Evolutionary conservation across 1,140 invertebrate species (phyloP).

Genomic region (Macrobrachium rosenbergii): DNA sequence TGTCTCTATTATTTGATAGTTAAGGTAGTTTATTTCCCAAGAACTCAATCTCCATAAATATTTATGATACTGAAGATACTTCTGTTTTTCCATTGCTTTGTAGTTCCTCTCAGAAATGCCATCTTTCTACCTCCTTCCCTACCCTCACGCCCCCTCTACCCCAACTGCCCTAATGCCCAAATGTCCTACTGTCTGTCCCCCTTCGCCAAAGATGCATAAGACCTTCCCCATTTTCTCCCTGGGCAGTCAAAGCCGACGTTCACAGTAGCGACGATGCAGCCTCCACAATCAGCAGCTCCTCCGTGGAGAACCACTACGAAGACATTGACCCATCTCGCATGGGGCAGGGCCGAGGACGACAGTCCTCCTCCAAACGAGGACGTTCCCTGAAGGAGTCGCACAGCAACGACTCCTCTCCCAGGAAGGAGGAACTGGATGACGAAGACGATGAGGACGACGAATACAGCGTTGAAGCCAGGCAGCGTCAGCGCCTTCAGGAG

Average conservation of each 20-base stretch:
- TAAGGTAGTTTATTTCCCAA: no score
- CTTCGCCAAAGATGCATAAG: no score
- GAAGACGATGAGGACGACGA: background rate
- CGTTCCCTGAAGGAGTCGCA: background rate
- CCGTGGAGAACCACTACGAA: constrained; percentile 56
- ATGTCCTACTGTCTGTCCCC: no score
- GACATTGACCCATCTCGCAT: constrained; percentile 47
- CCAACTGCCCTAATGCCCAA: no score
- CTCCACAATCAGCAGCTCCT: constrained; percentile 30
- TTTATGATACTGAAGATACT: no score
- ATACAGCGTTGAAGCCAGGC: constrained; percentile 15
- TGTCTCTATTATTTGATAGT: no score
- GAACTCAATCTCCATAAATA: no score
- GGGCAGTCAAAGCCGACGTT: constrained; percentile 49
- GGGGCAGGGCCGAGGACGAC: constrained; percentile 25
- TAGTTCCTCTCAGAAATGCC: no score
- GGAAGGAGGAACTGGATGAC: background rate
- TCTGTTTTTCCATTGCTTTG: no score
- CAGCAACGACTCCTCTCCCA: background rate
- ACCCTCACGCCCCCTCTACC: no score
- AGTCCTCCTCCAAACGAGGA: constrained; percentile 31
- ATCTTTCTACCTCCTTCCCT: no score
- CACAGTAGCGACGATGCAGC: constrained; percentile 55
- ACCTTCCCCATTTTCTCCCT: background rate
- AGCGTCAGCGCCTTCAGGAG: constrained; percentile 45